Base-by-base conservation (phyloP, 2,797 vertebrate species). In the Botia kubotai region DNA sequence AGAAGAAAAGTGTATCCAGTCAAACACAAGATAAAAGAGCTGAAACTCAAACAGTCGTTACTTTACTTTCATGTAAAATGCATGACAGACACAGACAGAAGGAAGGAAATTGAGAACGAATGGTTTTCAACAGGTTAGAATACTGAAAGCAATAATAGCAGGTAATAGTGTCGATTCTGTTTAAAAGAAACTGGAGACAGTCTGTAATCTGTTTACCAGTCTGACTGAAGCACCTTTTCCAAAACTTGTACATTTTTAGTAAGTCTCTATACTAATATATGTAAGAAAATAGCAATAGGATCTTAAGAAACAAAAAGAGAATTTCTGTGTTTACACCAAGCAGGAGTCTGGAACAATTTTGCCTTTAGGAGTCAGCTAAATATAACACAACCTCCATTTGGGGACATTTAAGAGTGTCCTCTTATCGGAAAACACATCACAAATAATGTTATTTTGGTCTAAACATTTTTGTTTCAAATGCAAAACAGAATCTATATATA, bases 41-140 rank as follows among this genome's bases (percentile, higher is more conserved):
- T 36, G 62, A 73, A 80, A 67, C 78, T 80, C 60, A 80, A 74
- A 80, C 62, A 80, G 50, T 4, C 13, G 12, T 66, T 80, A 73
- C 70, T 73, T 73, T 80, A 73, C 70, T 73, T 66, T 80, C 70
- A 67, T 80, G 78, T 33, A 68, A 80, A 74, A 74, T 80, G 60
- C 39, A 68, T 80, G 71, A 62, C 12, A 67, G 52, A 29, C 55
- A 68, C 50, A 48, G 62, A 57, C 33, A 36, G 70, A 73, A 58
- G 67, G 29, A 66, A 73, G 70, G 6, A 73, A 66, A 57, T 48
- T 0, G 29, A 72, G 60, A 65, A 66, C 43, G 62, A 66, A 73
- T 62, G 43, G 65, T 29, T 1, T 2, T 60, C 66, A 23, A 48
- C 26, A 55, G 33, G 69, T 80, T 66, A 57, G 21, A 66, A 36